Evolutionary conservation across 2,113 vertebrate genomes (phyloP), one percentile per base, ranked within the genome.

Genomic region (Dermatemys mawii): DNA sequence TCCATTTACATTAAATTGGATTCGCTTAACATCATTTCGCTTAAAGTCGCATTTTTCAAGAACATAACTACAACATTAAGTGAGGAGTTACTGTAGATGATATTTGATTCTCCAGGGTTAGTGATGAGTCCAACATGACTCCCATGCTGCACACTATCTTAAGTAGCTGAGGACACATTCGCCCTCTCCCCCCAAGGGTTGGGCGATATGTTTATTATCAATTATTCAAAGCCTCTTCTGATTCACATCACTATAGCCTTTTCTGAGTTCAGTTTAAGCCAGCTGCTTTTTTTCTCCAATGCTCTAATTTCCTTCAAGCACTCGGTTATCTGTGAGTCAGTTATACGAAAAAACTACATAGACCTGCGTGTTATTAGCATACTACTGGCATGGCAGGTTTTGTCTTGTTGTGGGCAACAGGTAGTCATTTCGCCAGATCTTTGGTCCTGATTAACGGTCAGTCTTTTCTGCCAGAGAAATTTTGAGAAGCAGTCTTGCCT

Each of bases 391-490:
- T 41, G 14, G 73, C 41, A 76, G 13, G 11, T 6, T 46, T 4
- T 75, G 41, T 46, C 41, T 75, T 44, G 5, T 26, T 24, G 11
- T 24, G 38, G 73, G 26, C 73, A 29, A 76, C 13, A 46, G 4
- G 10, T 27, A 46, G 12, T 76, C 73, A 67, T 90, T 88, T 91
- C 85, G 90, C 92, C 93, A 92, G 57, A 83, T 95, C 35, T 49
- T 89, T 85, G 78, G 73, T 93, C 89, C 90, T 83, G 89, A 70
- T 92, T 90, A 94, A 86, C 78, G 84, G 80, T 83, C 90, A 93
- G 93, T 38, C 21, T 91, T 86, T 94, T 79, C 76, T 94, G 92
- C 29, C 86, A 93, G 21, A 46, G 41, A n/a, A 94, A 81, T 95
- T 96, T n/a, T 86, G 14, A 46, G 38, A 35, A 55, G 48, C 4